Evolutionary conservation across 2,888 invertebrate genomes (phyloP), one percentile per base, ranked within the genome.

Genomic region (Leucophora obtusa): DNA sequence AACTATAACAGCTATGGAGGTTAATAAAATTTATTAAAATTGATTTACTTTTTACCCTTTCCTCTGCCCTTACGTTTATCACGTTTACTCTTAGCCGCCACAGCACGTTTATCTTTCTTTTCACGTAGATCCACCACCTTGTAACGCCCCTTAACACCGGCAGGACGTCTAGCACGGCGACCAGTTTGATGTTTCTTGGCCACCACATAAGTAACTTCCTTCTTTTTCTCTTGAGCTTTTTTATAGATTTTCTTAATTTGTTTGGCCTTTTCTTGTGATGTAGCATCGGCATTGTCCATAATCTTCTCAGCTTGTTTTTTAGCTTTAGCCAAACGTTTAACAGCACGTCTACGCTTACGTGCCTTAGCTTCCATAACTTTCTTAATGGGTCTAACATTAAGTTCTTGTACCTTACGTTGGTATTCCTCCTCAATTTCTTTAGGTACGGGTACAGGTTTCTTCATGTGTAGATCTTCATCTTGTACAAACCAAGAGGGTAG

Each of bases 311-410:
- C 96, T 91, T 96, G 97, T 92, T 99, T 99, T 91, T 97, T 96
- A 0, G 98, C 98, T 86, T 95, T 96, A 83, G 97, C 97, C 91
- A 99, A 91, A 88, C 95, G 95, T 87, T 94, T 95, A 77, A 96
- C 89, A 82, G 96, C 94, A 83, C 97, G 95, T 90, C 94, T 95
- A 94, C 98, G 98, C 93, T 99, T 99, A 72, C 99, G 94, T 0
- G 98, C 97, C 91, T 98, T 99, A 0, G 99, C 99, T 91, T 99
- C 98, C 84, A 98, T 93, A 0, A 99, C 96, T 91, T 99, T 99
- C 91, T 99, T 99, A 82, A 99, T 98, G 14, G 99, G 98, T 80
- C 98, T 93, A 0, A 95, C 96, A 90, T 99, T 97, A 50, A 99
- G 93, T 84, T 97, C 98, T 88, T 94, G 93, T 14, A 95, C 91